Percentiles rank a stretch among this genome's conserved stretches.
phyloP scores from a whole-genome alignment of 2,888 invertebrate genomes.

The Deroplatys truncata region DNA sequence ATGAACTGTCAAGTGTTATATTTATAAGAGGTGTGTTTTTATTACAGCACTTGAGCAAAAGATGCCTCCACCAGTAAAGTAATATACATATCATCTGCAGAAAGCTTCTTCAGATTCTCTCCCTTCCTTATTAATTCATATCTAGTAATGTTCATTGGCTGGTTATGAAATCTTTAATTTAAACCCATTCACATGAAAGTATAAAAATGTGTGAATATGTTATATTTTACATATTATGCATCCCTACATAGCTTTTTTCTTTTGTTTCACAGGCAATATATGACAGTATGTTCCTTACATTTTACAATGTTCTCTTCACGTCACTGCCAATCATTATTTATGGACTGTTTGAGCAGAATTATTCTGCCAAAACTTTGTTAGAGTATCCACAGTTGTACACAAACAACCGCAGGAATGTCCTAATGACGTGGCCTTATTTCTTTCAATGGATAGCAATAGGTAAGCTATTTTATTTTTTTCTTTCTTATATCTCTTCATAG shows the following conservation, averaged over 20 bases:
- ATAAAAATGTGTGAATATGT: too few species aligned
- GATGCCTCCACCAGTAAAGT: too few species aligned
- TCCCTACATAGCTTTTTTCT: slow-evolving; percentile 32
- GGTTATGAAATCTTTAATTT: too few species aligned
- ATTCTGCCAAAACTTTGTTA: slow-evolving; percentile 50
- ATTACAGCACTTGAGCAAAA: too few species aligned
- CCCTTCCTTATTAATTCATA: too few species aligned
- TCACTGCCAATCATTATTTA: slow-evolving; percentile 69
- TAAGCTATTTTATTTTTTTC: slow-evolving; percentile 32
- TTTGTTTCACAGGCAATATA: slow-evolving; percentile 65
- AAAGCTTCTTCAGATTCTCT: too few species aligned
- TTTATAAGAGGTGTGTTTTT: too few species aligned
- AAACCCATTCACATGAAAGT: too few species aligned
- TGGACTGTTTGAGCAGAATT: slow-evolving; percentile 71
- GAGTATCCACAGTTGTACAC: slow-evolving; percentile 67
- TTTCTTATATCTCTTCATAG: not conserved
- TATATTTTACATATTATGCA: not conserved
- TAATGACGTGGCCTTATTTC: slow-evolving; percentile 61
- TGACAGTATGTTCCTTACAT: slow-evolving; percentile 69
- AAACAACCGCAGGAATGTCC: slow-evolving; percentile 57
- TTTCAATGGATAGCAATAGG: slow-evolving; percentile 55
- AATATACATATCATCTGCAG: too few species aligned
- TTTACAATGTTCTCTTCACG: slow-evolving; percentile 73
- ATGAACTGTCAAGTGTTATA: too few species aligned
- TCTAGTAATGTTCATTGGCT: too few species aligned